Conservation (phyloP, 2,797 vertebrate species). For the Glyptemys insculpta region DNA sequence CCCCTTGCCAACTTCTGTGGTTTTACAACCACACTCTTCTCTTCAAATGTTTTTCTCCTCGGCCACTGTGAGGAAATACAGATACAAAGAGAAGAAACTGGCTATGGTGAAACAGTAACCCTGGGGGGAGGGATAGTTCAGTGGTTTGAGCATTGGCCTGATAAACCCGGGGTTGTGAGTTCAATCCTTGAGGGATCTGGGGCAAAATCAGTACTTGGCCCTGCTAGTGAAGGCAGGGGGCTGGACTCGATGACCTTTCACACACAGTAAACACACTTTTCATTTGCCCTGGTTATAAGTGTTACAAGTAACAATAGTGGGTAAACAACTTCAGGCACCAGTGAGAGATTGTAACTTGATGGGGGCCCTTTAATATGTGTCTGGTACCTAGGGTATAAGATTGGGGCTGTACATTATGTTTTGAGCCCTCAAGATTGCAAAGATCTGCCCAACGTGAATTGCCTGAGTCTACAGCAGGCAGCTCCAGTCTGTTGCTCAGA, state of each 20-base stretch:
- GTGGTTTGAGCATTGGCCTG: no score
- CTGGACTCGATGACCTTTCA: no score
- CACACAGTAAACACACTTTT: neutral
- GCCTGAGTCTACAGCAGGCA: neutral
- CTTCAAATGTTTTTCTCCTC: neutral
- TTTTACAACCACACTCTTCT: neutral
- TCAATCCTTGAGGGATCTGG: no score
- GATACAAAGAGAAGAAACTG: neutral
- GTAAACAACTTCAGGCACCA: neutral
- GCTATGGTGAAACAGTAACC: neutral
- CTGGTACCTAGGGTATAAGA: neutral
- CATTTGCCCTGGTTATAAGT: neutral
- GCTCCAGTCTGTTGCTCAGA: rapidly evolving
- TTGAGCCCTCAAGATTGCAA: neutral
- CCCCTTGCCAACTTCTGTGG: neutral
- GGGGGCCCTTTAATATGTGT: neutral
- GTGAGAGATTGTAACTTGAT: neutral
- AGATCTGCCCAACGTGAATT: rapidly evolving
- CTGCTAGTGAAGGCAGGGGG: no score
- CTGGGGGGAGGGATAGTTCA: no score
- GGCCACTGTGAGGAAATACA: neutral
- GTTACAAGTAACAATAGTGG: neutral
- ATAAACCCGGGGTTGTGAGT: no score
- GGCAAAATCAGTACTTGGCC: no score
- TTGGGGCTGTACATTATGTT: neutral